phyloP scores from a whole-genome alignment of 2,113 vertebrate genomes.

The Cryptomyrus ogoouensis region DNA sequence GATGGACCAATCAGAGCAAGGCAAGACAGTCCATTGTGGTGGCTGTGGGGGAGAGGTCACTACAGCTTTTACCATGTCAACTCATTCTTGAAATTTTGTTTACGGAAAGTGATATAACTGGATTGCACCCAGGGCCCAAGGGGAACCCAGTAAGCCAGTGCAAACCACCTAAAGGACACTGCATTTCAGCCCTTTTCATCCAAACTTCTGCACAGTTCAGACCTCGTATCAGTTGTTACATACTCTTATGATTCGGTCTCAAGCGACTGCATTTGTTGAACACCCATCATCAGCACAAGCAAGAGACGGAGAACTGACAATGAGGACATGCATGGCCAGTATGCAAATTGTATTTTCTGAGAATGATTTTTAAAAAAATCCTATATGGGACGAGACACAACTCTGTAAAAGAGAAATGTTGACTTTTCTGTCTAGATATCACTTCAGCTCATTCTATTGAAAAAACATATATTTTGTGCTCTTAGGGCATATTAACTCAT shows the following conservation, averaged over 20 bases:
- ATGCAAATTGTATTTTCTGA: neutral
- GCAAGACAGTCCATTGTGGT: neutral
- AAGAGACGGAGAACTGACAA: neutral
- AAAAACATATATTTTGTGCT: neutral
- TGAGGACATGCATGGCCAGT: neutral
- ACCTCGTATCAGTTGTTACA: neutral
- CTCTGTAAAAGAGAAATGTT: neutral
- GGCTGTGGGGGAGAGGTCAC: neutral
- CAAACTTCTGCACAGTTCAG: neutral
- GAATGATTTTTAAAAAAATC: neutral
- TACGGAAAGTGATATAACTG: neutral
- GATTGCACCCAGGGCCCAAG: neutral
- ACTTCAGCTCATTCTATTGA: neutral
- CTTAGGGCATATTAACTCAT: neutral
- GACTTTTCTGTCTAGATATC: neutral
- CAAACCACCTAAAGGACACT: neutral
- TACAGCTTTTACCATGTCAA: neutral
- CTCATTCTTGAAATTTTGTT: constrained; percentile 5
- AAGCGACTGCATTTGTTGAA: neutral
- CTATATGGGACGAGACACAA: neutral
- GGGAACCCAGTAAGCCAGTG: neutral
- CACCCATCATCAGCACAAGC: neutral
- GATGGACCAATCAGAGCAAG: neutral
- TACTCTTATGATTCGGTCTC: too few species aligned
- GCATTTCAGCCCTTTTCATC: neutral